A percentile compares a stretch with the other conserved stretches of the same genome.
Conservation (phyloP, 2,113 vertebrate species). For the Heteronetta atricapilla region DNA sequence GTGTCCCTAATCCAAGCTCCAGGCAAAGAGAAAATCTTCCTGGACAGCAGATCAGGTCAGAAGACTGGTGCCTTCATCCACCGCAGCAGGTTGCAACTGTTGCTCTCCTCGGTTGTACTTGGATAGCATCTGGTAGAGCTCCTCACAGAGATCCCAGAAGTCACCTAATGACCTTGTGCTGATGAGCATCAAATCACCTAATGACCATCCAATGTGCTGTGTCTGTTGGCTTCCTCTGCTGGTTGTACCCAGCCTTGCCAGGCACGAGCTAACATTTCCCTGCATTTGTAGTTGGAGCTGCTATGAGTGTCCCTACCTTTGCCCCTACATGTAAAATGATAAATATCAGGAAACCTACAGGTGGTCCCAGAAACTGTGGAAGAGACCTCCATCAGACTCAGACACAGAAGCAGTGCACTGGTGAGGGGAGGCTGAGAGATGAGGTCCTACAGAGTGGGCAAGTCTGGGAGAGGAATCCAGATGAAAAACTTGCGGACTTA, state of each 20-base stretch:
- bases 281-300: not conserved
- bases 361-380: not conserved
- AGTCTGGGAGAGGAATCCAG: not conserved
- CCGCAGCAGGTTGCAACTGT: accelerated
- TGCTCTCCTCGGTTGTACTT: not conserved
- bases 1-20: not conserved
- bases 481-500: not conserved
- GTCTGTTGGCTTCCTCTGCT: not conserved
- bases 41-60: not conserved
- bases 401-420: not conserved
- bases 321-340: not conserved
- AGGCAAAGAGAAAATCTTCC: not conserved
- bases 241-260: not conserved
- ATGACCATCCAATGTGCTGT: not conserved
- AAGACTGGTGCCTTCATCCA: not conserved
- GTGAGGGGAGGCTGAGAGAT: not conserved
- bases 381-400: not conserved
- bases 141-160: not conserved
- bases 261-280: not conserved
- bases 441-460: not conserved
- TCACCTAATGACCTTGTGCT: not conserved
- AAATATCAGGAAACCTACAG: not conserved
- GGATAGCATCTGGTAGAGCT: not conserved
- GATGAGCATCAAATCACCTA: too few relatives aligned
- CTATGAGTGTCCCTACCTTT: not conserved